Percentiles rank a stretch among this genome's conserved stretches.
These are phyloP conservation scores for Notothenia coriiceps DNA, from an alignment of 2,113 vertebrate species.

Conservation along the genomic window DNA sequence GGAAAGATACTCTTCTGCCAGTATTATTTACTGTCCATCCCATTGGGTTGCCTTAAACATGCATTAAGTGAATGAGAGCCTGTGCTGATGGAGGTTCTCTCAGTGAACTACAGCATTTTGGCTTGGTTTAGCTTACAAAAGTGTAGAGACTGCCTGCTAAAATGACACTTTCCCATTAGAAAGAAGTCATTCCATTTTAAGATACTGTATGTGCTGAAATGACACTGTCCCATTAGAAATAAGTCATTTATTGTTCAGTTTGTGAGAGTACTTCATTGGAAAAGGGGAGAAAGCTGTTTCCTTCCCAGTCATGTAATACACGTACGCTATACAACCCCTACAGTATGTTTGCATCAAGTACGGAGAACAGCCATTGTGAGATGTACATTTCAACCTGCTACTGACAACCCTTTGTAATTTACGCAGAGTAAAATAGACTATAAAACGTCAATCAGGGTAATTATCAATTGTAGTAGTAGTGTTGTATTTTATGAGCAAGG, in stretches of 20 bases:
- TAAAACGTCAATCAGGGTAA: too few relatives aligned
- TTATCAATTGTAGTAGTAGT: background rate
- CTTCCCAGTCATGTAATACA: conserved; percentile 23
- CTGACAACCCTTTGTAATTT: background rate
- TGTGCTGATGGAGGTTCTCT: background rate
- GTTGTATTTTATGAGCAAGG: background rate
- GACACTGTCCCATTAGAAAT: too few relatives aligned
- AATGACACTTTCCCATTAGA: background rate
- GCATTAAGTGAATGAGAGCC: background rate
- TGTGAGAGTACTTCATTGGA: background rate
- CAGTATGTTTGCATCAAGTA: background rate
- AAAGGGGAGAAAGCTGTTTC: background rate
- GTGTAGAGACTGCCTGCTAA: background rate
- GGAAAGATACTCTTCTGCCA: background rate
- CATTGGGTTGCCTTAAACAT: background rate
- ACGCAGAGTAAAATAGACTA: too few relatives aligned
- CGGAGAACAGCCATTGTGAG: background rate
- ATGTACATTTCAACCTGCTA: background rate
- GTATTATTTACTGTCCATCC: background rate
- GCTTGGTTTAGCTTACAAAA: background rate
- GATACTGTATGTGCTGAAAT: too few relatives aligned
- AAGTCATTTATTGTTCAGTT: background rate
- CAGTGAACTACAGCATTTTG: background rate
- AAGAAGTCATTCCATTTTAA: background rate
- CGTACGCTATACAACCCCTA: background rate